Base-by-base conservation (phyloP, 2,113 vertebrate genomes). In the Corythoichthys intestinalis region DNA sequence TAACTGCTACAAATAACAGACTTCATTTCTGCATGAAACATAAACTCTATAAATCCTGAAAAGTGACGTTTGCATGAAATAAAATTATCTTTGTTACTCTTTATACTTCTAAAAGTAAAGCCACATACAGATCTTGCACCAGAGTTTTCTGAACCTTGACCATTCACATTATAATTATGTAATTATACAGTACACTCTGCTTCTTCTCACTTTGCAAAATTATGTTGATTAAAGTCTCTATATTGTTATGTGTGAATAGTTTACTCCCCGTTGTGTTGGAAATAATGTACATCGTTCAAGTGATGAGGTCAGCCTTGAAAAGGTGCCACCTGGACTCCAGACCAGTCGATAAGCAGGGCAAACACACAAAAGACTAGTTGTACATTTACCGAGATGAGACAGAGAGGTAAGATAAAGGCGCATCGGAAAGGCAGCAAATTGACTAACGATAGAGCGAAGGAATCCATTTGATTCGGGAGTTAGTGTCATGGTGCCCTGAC, bases 301-400 rank as follows among this genome's bases (percentile, higher is more conserved):
- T 41, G 67, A 77, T 82, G 79, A 81, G 74, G 64, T 81, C 73
- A 83, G 35, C 52, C 9, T 77, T 44, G 75, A 85, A 85, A 76
- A 79, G 67, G 73, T 4, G 10, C 15, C 15, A 17, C 54, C 60
- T 86, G 84, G 83, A 90, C 88, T 88, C 87, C 78, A 76, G 83
- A 81, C 81, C 46, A 86, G 34, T 90, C 89, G 82, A 91, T 90
- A 81, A 74, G 62, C 13, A 1, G 71, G 58, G 73, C 80, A 82
- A 85, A 80, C 77, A 82, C 73, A 71, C 78, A 75, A 65, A 74
- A 50, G 52, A 56, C 66, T 53, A 57, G 77, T 80, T 63, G 85
- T 77, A 72, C 66, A 85, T 85, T 88, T 85, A 88, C 85, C 83
- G 69, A 87, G 69, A 7, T 0, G 63, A 74, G 67, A 75, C 67